Evolutionary conservation across 2,888 invertebrate genomes (phyloP).

Genomic region (Craniophora ligustri): DNA sequence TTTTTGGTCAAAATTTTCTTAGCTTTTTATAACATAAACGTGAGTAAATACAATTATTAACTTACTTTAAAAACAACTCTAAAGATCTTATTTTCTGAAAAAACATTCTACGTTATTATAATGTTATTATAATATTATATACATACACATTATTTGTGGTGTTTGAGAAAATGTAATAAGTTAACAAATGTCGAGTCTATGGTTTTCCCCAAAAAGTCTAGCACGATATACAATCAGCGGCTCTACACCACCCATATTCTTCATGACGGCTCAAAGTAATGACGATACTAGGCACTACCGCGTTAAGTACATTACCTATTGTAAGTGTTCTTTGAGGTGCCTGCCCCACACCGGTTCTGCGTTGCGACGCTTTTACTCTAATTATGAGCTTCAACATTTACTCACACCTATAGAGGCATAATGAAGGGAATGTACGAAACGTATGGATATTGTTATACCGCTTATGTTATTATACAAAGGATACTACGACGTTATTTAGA

Average conservation of each 20-base stretch:
- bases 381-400: slow-evolving; percentile 76
- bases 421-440: slow-evolving; percentile 50
- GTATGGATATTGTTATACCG: slow-evolving; percentile 43
- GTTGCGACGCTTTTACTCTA: slow-evolving; percentile 82
- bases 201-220: slow-evolving; percentile 9
- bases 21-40: too few species aligned
- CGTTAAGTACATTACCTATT: slow-evolving; percentile 88
- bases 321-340: slow-evolving; percentile 84
- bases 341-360: slow-evolving; percentile 68
- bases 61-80: background rate
- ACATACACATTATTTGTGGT: too few species aligned
- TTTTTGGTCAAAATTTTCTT: background rate
- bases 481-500: slow-evolving; percentile 43
- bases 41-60: too few species aligned
- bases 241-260: slow-evolving; percentile 66
- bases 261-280: slow-evolving; percentile 79
- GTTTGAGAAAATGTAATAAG: too few species aligned
- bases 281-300: slow-evolving; percentile 80
- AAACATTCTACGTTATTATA: too few species aligned
- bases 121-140: too few species aligned
- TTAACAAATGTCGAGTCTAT: too few species aligned
- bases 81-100: too few species aligned
- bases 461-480: slow-evolving; percentile 45
- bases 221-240: slow-evolving; percentile 26
- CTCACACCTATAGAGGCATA: slow-evolving; percentile 51